phyloP scores from a whole-genome alignment of 2,113 vertebrate species.

The Brachyistius frenatus region DNA sequence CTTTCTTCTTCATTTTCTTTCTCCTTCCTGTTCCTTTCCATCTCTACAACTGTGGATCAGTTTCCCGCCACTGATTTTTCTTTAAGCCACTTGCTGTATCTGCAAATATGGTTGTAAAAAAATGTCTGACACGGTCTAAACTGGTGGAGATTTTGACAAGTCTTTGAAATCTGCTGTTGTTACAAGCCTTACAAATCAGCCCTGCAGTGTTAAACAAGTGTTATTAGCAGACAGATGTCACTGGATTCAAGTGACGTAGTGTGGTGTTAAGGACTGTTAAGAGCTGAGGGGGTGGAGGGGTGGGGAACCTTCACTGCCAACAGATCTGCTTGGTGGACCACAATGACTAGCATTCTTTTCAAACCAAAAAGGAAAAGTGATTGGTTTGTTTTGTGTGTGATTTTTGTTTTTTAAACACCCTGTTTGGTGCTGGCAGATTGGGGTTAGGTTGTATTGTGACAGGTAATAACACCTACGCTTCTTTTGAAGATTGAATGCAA shows the following conservation, averaged over 20 bases:
- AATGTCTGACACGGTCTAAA: slow-evolving; percentile 10
- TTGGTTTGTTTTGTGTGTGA: slow-evolving; percentile 1
- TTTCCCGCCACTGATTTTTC: background rate
- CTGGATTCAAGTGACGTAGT: slow-evolving; percentile 18
- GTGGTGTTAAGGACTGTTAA: background rate
- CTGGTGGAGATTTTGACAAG: background rate
- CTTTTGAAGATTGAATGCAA: slow-evolving; percentile 74
- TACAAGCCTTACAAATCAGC: slow-evolving; percentile 1
- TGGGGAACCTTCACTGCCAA: slow-evolving; percentile 3
- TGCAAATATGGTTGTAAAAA: background rate
- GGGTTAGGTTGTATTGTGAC: slow-evolving; percentile 63
- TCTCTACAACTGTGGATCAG: slow-evolving; percentile 14
- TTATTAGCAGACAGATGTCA: slow-evolving; percentile 13
- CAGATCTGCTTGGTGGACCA: slow-evolving; percentile 14
- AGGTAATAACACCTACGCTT: slow-evolving; percentile 62
- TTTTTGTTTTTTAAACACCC: background rate
- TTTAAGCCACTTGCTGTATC: background rate
- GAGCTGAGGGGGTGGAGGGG: background rate
- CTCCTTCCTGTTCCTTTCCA: background rate
- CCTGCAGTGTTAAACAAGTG: slow-evolving; percentile 40
- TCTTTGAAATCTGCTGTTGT: slow-evolving; percentile 22
- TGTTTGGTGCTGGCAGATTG: slow-evolving; percentile 62
- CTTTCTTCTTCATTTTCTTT: slow-evolving; percentile 15
- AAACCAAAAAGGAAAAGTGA: background rate
- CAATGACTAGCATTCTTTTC: background rate